Percentiles rank a stretch among this genome's conserved stretches.
These are phyloP conservation scores for Mongoloraphidia duomilia DNA, from an alignment of 2,888 invertebrate species.

Conservation along the genomic window DNA sequence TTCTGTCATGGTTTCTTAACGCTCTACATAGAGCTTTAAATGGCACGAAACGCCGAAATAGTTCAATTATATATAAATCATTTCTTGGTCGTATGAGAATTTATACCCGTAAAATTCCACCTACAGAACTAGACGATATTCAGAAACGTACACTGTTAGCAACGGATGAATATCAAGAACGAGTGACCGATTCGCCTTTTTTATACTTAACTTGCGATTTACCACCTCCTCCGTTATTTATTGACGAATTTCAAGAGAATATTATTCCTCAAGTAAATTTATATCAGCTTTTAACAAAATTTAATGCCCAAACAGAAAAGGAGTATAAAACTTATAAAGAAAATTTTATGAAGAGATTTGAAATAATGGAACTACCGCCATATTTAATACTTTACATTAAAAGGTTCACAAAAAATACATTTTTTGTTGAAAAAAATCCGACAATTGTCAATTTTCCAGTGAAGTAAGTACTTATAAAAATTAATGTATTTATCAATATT, in stretches of 20 bases:
- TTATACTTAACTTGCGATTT: slow-evolving; percentile 94
- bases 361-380: slow-evolving; percentile 83
- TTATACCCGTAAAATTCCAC: slow-evolving; percentile 82
- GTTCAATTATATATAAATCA: slow-evolving; percentile 87
- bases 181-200: slow-evolving; percentile 82
- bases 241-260: slow-evolving; percentile 94
- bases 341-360: slow-evolving; percentile 92
- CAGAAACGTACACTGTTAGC: slow-evolving; percentile 64
- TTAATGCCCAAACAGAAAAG: slow-evolving; percentile 89
- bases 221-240: slow-evolving; percentile 92
- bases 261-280: slow-evolving; percentile 98
- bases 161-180: slow-evolving; percentile 78
- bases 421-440: slow-evolving; percentile 97
- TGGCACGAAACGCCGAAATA: slow-evolving; percentile 75
- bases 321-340: slow-evolving; percentile 99
- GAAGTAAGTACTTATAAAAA: slow-evolving; percentile 51
- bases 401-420: slow-evolving; percentile 96
- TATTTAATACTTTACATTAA: slow-evolving; percentile 94
- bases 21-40: slow-evolving; percentile 88
- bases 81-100: slow-evolving; percentile 87
- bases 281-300: slow-evolving; percentile 85
- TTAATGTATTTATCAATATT: neutral
- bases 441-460: slow-evolving; percentile 99
- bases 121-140: slow-evolving; percentile 80
- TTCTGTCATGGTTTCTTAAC: slow-evolving; percentile 96